Evolutionary conservation across 64 coral and sea anemone genomes (phyloP).

Genomic region (Dendrophyllia cribrosa): DNA sequence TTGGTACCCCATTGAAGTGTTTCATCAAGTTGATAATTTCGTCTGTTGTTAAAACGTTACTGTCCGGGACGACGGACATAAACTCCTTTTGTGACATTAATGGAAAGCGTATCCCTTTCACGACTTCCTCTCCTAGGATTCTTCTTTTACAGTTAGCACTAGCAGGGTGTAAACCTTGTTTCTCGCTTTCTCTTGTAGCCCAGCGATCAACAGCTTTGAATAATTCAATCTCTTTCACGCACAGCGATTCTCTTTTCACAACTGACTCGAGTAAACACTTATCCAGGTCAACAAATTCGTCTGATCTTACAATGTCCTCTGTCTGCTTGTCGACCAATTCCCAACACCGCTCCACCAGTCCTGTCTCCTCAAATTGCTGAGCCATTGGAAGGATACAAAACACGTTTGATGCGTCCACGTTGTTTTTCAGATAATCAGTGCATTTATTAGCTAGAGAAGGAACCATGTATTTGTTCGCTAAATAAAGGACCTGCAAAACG

Average conservation of each 20-base stretch:
- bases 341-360: slow-evolving; percentile 2
- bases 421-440: slow-evolving; percentile 13
- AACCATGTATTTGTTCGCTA: slow-evolving; percentile 53
- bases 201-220: slow-evolving; percentile 49
- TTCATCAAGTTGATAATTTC: slow-evolving; percentile 47
- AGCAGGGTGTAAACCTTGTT: background rate
- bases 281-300: slow-evolving; percentile 25
- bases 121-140: slow-evolving; percentile 16
- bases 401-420: slow-evolving; percentile 9
- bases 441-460: slow-evolving; percentile 21
- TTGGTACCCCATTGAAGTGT: slow-evolving; percentile 18
- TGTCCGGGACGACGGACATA: slow-evolving; percentile 29
- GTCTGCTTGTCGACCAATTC: slow-evolving; percentile 17
- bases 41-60: slow-evolving; percentile 9
- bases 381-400: slow-evolving; percentile 8
- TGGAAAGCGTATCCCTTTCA: slow-evolving; percentile 19
- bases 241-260: slow-evolving; percentile 8
- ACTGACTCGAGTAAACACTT: slow-evolving; percentile 9
- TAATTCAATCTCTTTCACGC: slow-evolving; percentile 5
- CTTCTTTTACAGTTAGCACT: background rate
- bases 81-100: slow-evolving; percentile 52
- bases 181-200: slow-evolving; percentile 10
- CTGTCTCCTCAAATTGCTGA: background rate
- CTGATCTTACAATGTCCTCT: background rate
- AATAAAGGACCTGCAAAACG: slow-evolving; percentile 17